Percentiles rank a stretch among this genome's conserved stretches.
Evolutionary conservation across 2,113 vertebrate species (phyloP).

Genomic region (Eulemur macaco): DNA sequence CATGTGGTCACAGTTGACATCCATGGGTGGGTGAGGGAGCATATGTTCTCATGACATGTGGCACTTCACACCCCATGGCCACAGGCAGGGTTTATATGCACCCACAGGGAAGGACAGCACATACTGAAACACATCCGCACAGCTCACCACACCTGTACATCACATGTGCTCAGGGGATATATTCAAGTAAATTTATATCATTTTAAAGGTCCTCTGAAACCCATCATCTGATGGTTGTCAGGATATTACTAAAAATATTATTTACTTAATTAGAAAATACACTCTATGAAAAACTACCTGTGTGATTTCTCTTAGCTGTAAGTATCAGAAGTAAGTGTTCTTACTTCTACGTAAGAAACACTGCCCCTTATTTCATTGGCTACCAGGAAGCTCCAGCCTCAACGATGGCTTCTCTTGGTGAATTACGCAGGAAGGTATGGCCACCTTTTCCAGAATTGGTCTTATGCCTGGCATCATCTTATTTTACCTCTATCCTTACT

Average conservation of each 20-base stretch:
- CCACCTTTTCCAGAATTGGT: not conserved
- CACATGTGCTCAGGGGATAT: not conserved
- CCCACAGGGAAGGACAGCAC: too few species aligned
- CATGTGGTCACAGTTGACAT: not conserved
- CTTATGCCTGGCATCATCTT: not conserved
- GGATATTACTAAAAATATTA: not conserved
- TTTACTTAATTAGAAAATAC: not conserved
- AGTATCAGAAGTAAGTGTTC: not conserved
- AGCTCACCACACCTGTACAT: not conserved
- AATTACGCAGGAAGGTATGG: not conserved
- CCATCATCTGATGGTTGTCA: not conserved
- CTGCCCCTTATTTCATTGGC: not conserved
- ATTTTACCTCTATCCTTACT: not conserved
- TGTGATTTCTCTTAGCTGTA: not conserved
- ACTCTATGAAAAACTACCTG: not conserved
- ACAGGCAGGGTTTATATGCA: too few species aligned
- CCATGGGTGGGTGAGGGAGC: not conserved
- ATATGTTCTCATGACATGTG: too few species aligned
- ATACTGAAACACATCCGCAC: accelerated
- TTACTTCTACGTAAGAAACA: not conserved
- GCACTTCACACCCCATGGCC: accelerated
- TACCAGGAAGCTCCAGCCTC: not conserved
- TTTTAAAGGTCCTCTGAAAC: not conserved
- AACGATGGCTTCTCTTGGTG: not conserved
- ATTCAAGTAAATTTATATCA: not conserved